Conservation (phyloP, 2,113 vertebrate species). For the Sapayoa aenigma region DNA sequence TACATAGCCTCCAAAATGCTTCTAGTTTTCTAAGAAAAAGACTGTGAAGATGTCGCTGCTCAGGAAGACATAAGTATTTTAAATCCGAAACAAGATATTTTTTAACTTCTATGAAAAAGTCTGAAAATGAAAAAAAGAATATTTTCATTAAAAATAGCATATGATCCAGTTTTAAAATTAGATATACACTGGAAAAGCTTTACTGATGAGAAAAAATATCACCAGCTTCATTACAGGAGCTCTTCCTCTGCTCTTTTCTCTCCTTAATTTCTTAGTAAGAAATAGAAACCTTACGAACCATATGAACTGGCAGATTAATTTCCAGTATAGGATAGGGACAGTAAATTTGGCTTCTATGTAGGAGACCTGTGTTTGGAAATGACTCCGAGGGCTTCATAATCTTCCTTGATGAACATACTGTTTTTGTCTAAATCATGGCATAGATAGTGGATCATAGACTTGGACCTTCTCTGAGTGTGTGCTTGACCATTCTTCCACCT, state of each 20-base stretch:
- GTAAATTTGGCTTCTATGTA: background rate
- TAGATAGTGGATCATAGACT: background rate
- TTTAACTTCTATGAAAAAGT: background rate
- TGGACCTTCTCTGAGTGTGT: background rate
- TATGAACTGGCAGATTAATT: background rate
- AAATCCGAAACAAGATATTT: background rate
- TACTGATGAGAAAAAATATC: background rate
- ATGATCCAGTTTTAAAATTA: background rate
- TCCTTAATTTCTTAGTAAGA: background rate
- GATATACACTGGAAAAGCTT: background rate
- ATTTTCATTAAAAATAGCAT: background rate
- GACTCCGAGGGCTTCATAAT: background rate
- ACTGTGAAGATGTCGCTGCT: background rate
- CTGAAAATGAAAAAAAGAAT: background rate
- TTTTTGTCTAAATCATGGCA: background rate
- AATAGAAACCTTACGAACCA: background rate
- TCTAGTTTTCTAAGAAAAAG: slow-evolving; percentile 1
- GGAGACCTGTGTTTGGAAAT: background rate
- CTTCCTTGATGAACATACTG: background rate
- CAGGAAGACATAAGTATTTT: background rate
- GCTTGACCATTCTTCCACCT: background rate
- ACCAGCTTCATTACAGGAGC: background rate
- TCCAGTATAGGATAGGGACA: no score
- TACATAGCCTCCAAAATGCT: background rate
- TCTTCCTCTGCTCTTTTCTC: background rate